Percentiles rank a stretch among this genome's conserved stretches.
phyloP scores from a whole-genome alignment of 2,797 vertebrate genomes.

The Acestrorhynchus altus region DNA sequence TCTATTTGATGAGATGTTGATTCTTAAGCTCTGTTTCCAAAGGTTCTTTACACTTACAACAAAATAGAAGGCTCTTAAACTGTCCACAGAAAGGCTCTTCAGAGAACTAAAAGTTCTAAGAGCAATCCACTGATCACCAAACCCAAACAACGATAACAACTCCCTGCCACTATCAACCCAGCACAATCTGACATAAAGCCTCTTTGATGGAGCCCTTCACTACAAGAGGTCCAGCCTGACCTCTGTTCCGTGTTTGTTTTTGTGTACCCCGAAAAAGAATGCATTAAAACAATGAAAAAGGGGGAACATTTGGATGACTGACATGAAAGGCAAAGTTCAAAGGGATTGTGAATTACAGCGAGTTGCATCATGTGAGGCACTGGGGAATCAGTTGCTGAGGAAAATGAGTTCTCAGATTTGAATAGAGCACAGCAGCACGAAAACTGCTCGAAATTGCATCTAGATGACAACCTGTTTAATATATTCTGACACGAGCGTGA shows the following conservation, averaged over 20 bases:
- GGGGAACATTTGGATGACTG: conserved; percentile 71
- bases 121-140: neutral
- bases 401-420: conserved; percentile 63
- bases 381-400: conserved; percentile 70
- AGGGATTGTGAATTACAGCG: conserved; percentile 78
- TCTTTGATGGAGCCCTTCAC: neutral
- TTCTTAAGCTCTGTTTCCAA: neutral
- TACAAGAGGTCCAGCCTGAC: neutral
- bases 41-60: neutral
- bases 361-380: conserved; percentile 80
- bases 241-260: conserved; percentile 28
- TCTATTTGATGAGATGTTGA: too few species aligned
- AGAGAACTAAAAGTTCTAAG: neutral
- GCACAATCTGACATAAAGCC: neutral
- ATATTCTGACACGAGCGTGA: conserved; percentile 51
- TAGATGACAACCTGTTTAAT: conserved; percentile 59
- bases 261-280: conserved; percentile 45
- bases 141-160: neutral
- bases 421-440: conserved; percentile 51
- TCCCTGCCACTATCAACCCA: neutral
- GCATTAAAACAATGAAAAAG: conserved; percentile 69
- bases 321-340: conserved; percentile 81
- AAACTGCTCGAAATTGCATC: conserved; percentile 52
- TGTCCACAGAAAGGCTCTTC: neutral
- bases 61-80: neutral